Percentiles rank a stretch among this genome's conserved stretches.
These are phyloP conservation scores for Platyura marginata DNA, from an alignment of 1,140 invertebrate genomes.

Conservation along the genomic window DNA sequence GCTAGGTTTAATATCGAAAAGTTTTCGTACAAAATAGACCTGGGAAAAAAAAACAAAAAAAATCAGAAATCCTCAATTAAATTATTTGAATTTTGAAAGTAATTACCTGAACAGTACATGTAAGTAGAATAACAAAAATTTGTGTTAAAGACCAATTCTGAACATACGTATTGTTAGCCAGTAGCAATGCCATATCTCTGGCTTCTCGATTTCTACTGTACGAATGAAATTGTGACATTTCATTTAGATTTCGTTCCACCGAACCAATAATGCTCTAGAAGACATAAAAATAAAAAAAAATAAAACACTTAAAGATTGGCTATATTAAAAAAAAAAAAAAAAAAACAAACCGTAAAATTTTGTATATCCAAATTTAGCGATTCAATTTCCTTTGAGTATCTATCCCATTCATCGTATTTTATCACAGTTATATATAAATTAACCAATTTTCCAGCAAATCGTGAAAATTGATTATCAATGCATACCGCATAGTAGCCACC, in stretches of 20 bases:
- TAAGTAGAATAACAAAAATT: constrained; percentile 59
- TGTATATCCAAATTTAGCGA: constrained; percentile 70
- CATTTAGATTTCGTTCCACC: constrained; percentile 69
- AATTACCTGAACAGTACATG: constrained; percentile 33
- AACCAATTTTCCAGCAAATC: constrained; percentile 80
- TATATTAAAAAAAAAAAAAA: constrained; percentile 3
- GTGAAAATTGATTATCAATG: constrained; percentile 86
- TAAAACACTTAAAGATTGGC: not conserved
- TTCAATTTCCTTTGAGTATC: constrained; percentile 76
- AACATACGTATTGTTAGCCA: constrained; percentile 72
- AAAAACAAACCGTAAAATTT: constrained; percentile 69
- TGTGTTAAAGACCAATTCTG: constrained; percentile 72
- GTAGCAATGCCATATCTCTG: constrained; percentile 60
- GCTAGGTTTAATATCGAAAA: constrained; percentile 53
- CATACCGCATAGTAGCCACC: constrained; percentile 87
- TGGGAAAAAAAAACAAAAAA: constrained; percentile 29
- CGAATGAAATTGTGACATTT: constrained; percentile 68
- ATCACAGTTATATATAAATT: constrained; percentile 89
- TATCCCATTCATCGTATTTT: constrained; percentile 85
- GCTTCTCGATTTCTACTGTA: constrained; percentile 56
- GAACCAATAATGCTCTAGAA: constrained; percentile 49
- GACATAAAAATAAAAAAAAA: constrained; percentile 4
- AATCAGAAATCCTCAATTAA: not conserved
- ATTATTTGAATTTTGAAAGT: not conserved
- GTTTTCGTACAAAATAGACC: constrained; percentile 73